phyloP scores from a whole-genome alignment of 2,113 vertebrate genomes.

The Crocuta crocuta region DNA sequence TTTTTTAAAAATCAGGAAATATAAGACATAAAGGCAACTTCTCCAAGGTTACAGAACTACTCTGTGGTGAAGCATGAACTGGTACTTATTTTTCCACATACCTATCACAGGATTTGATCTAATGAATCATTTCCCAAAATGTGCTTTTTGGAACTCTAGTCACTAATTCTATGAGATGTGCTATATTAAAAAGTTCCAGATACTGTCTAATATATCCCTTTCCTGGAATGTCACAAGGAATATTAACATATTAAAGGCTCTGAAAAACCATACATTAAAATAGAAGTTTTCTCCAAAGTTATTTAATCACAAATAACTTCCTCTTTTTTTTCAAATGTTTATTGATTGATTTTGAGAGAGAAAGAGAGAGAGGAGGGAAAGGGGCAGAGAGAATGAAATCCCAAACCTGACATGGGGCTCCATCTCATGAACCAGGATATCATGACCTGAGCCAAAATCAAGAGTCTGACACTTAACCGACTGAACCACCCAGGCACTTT shows the following conservation, averaged over 20 bases:
- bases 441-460: too few species aligned
- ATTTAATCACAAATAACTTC: not conserved
- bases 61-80: not conserved
- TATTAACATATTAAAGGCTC: not conserved
- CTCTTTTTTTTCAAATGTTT: not conserved
- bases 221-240: not conserved
- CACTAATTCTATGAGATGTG: not conserved
- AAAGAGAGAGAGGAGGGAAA: too few species aligned
- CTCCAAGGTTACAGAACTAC: not conserved
- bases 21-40: not conserved
- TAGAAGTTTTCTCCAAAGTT: not conserved
- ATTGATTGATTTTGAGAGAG: too few species aligned
- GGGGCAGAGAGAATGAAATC: too few species aligned
- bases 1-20: not conserved
- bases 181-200: not conserved
- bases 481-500: not conserved
- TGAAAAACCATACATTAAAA: conserved; percentile 13
- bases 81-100: not conserved
- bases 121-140: not conserved
- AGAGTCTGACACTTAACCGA: too few species aligned
- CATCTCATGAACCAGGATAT: too few species aligned
- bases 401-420: too few species aligned
- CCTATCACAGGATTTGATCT: not conserved
- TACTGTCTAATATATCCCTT: not conserved
- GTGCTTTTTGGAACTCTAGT: not conserved